Evolutionary conservation across 1,140 invertebrate genomes (phyloP), one percentile per base, ranked within the genome.

Genomic region (Camponotus floridanus): DNA sequence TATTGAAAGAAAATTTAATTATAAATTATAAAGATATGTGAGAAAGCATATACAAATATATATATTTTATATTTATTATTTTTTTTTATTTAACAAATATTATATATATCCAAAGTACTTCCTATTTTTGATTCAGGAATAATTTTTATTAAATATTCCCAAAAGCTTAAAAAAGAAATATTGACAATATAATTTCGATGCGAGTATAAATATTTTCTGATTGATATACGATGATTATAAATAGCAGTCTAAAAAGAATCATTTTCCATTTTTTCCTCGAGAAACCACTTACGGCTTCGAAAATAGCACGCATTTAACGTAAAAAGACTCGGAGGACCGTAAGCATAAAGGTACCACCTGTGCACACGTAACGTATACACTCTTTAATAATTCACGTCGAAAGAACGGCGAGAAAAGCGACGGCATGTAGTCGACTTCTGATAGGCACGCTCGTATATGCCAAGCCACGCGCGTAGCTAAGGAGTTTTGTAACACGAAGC

Each of bases 341-440:
- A 70, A 81, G 13, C 67, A 15, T 81, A 59, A 74, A 67, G 45
- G 61, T 73, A 51, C 85, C 55, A 78, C 21, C 61, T 68, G 45
- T 13, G 67, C 21, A 26, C 81, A 74, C 33, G 67, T 67, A 62
- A 83, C 57, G 55, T 61, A 62, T 61, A 61, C 51, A 45, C 21
- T 33, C 48, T 89, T 89, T 86, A 89, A 89, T 89, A 89, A 89
- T 88, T 89, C 87, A 89, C 71, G 61, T 26, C 15, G 9, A 15
- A 31, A 21, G n/a, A 33, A 70, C 8, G n/a, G n/a, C 21, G 36
- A 36, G 3, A 5, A 11, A 21, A 61, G 18, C n/a, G 45, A 83
- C 39, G 71, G 64, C 57, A 67, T 83, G 73, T 55, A 62, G 26
- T 55, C 65, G 87, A 88, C 87, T 88, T 86, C 83, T 86, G 87